Percentiles rank a stretch among this genome's conserved stretches.
Conservation (phyloP, 2,113 vertebrate species). For the Psilopogon haemacephalus region DNA sequence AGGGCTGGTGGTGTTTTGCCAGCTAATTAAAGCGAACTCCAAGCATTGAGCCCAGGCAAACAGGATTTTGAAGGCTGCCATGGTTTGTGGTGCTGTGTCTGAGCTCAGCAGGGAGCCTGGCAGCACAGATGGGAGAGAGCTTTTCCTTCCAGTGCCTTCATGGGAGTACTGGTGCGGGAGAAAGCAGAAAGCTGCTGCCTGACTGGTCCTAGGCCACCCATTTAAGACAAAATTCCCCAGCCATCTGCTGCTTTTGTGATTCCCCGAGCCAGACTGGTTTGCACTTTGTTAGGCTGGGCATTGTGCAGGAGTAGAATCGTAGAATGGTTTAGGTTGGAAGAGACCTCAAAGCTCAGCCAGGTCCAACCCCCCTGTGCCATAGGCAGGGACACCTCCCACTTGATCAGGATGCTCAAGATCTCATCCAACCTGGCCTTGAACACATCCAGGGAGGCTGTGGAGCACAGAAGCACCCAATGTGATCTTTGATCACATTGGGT, state of each 20-base stretch:
- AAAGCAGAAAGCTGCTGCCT: neutral
- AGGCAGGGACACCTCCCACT: too few species aligned
- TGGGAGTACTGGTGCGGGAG: neutral
- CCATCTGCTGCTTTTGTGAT: neutral
- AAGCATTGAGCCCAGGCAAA: neutral
- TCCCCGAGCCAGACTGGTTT: neutral
- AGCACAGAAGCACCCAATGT: too few species aligned
- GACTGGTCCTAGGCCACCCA: neutral
- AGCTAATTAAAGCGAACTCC: neutral
- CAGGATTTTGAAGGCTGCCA: neutral
- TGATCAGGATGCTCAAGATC: too few species aligned
- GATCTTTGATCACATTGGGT: too few species aligned
- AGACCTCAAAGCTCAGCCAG: too few species aligned
- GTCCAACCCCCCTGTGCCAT: too few species aligned
- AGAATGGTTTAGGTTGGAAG: too few species aligned
- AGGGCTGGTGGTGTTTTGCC: neutral
- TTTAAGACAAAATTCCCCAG: neutral
- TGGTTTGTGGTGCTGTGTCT: neutral
- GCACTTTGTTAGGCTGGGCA: neutral
- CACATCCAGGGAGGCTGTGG: too few species aligned
- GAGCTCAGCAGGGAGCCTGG: neutral
- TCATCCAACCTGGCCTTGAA: too few species aligned
- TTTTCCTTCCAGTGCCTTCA: neutral
- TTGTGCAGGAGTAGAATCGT: neutral
- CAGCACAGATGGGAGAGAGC: neutral